phyloP scores from a whole-genome alignment of 2,888 invertebrate species.

The Fragum fragum region DNA sequence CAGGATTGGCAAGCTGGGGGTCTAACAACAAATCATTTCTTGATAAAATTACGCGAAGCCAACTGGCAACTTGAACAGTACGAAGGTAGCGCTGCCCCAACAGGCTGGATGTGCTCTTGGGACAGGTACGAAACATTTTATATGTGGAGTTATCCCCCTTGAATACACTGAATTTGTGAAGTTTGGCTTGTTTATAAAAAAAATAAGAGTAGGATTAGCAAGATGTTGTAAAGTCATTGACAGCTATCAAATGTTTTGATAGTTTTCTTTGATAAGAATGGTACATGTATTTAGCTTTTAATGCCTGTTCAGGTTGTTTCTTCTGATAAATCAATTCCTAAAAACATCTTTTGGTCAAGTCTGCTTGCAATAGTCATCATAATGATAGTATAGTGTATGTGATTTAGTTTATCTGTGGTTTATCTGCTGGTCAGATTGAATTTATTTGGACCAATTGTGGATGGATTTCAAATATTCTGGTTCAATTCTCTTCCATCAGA shows the following conservation, averaged over 20 bases:
- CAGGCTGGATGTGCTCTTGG: constrained; percentile 92
- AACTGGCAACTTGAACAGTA: constrained; percentile 89
- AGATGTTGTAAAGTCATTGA: not conserved
- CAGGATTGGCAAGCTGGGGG: constrained; percentile 90
- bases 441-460: too few species aligned
- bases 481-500: too few species aligned
- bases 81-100: constrained; percentile 90
- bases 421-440: too few species aligned
- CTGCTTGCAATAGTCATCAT: too few species aligned
- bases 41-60: constrained; percentile 89
- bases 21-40: constrained; percentile 89
- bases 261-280: constrained; percentile 6
- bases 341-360: too few species aligned
- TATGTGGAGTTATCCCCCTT: constrained; percentile 38
- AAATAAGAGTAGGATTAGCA: not conserved
- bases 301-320: too few species aligned
- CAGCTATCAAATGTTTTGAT: constrained; percentile 8
- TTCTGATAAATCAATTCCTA: too few species aligned
- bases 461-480: too few species aligned
- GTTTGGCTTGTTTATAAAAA: not conserved
- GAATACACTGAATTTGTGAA: constrained; percentile 27
- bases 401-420: too few species aligned
- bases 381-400: too few species aligned
- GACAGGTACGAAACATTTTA: constrained; percentile 90
- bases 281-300: too few species aligned